These are phyloP conservation scores for Sciaenops ocellatus DNA, from an alignment of 2,797 vertebrate species.

Conservation along the genomic window DNA sequence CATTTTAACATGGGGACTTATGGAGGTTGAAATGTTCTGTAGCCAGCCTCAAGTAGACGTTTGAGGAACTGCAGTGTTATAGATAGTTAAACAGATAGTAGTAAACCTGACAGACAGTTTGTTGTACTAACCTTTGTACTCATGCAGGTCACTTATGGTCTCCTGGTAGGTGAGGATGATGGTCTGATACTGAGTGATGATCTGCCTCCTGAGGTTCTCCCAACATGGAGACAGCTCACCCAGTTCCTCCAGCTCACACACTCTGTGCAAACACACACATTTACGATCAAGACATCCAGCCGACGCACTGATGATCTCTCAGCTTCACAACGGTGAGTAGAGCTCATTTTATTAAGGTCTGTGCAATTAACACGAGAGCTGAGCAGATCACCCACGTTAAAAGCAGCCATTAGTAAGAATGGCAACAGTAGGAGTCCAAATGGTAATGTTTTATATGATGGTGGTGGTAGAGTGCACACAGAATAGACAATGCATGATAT, in stretches of 20 bases:
- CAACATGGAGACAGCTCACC: slow-evolving; percentile 97
- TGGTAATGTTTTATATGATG: background rate
- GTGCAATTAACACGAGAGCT: background rate
- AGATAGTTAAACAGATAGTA: too few species aligned
- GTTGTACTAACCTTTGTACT: slow-evolving; percentile 92
- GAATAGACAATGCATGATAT: background rate
- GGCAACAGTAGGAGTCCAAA: background rate
- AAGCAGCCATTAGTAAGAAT: background rate
- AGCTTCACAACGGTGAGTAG: background rate
- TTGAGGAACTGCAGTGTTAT: too few species aligned
- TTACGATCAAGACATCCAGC: slow-evolving; percentile 27
- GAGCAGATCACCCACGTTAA: background rate
- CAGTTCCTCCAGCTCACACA: slow-evolving; percentile 97
- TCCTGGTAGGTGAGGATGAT: slow-evolving; percentile 99
- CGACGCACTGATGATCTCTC: slow-evolving; percentile 11
- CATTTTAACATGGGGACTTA: too few species aligned
- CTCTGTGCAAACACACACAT: slow-evolving; percentile 79
- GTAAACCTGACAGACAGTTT: background rate
- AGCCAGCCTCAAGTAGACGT: too few species aligned
- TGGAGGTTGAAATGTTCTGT: too few species aligned
- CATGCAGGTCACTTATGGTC: slow-evolving; percentile 95
- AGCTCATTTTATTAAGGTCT: background rate
- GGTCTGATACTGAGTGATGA: slow-evolving; percentile 98
- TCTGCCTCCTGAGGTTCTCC: slow-evolving; percentile 97
- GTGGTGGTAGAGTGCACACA: background rate